A percentile compares a stretch with the other conserved stretches of the same genome.
Evolutionary conservation across 2,113 vertebrate species (phyloP).

Genomic region (Ellobius talpinus): DNA sequence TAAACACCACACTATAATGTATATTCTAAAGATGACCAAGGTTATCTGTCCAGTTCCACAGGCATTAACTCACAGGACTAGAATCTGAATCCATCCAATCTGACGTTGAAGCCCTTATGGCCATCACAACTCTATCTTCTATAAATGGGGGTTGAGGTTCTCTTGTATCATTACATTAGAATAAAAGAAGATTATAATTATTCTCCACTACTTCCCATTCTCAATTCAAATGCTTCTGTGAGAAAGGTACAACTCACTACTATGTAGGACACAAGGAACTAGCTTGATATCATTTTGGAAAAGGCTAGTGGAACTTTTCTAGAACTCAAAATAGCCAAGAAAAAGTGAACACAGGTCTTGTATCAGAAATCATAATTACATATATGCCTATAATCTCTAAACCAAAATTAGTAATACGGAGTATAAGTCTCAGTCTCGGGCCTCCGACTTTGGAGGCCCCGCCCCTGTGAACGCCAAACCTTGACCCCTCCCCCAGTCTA

Average conservation of each 20-base stretch:
- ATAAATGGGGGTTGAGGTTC: neutral
- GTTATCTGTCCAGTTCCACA: neutral
- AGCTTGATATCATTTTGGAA: slow-evolving; percentile 12
- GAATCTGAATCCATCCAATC: neutral
- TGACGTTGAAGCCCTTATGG: neutral
- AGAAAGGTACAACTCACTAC: neutral
- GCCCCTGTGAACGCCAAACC: too few species aligned
- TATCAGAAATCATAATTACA: slow-evolving; percentile 1
- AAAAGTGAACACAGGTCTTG: neutral
- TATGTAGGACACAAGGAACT: neutral
- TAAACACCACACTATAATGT: slow-evolving; percentile 8
- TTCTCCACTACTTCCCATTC: neutral
- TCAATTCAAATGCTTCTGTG: slow-evolving; percentile 5
- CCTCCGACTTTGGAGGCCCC: too few species aligned
- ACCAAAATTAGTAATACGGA: slow-evolving; percentile 49
- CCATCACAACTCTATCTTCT: neutral
- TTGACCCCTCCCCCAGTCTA: too few species aligned
- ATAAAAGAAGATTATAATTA: slow-evolving; percentile 14
- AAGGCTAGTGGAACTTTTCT: neutral
- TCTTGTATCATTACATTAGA: neutral
- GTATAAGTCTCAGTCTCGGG: too few species aligned
- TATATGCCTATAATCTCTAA: slow-evolving; percentile 34
- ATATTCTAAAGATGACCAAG: slow-evolving; percentile 23
- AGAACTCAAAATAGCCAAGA: slow-evolving; percentile 38
- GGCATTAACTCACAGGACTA: slow-evolving; percentile 5